Conservation (phyloP, 2,797 vertebrate species). For the Pitangus sulphuratus region DNA sequence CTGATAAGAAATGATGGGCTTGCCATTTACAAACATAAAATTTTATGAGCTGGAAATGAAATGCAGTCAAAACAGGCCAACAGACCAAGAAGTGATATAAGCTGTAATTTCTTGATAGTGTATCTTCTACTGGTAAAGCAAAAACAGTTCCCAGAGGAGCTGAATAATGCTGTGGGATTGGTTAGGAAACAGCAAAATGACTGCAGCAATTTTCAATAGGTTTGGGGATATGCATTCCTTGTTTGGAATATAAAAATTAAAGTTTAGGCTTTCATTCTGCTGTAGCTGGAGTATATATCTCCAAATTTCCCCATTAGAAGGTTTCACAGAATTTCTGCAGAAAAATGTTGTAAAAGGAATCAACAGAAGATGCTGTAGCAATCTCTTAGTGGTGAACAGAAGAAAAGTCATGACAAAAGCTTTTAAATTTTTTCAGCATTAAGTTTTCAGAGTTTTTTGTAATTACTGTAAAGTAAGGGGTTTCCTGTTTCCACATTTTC, state of each 20-base stretch:
- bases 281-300: neutral
- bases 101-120: constrained; percentile 62
- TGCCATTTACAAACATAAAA: constrained; percentile 76
- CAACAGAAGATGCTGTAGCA: neutral
- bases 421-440: neutral
- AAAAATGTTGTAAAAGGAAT: neutral
- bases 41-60: constrained; percentile 73
- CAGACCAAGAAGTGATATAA: constrained; percentile 63
- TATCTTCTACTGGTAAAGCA: constrained; percentile 62
- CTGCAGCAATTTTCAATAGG: neutral
- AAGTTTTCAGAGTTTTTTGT: neutral
- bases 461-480: neutral
- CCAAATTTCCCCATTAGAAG: neutral
- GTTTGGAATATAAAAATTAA: neutral
- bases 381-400: neutral
- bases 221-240: neutral
- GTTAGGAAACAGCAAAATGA: neutral
- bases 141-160: constrained; percentile 23
- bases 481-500: neutral
- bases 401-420: neutral
- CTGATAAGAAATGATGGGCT: constrained; percentile 75
- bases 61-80: constrained; percentile 63
- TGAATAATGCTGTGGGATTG: neutral
- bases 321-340: neutral
- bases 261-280: neutral